Evolutionary conservation across 1,140 invertebrate species (phyloP), one percentile per base, ranked within the genome.

Genomic region (Phymorhynchus buccinoides): DNA sequence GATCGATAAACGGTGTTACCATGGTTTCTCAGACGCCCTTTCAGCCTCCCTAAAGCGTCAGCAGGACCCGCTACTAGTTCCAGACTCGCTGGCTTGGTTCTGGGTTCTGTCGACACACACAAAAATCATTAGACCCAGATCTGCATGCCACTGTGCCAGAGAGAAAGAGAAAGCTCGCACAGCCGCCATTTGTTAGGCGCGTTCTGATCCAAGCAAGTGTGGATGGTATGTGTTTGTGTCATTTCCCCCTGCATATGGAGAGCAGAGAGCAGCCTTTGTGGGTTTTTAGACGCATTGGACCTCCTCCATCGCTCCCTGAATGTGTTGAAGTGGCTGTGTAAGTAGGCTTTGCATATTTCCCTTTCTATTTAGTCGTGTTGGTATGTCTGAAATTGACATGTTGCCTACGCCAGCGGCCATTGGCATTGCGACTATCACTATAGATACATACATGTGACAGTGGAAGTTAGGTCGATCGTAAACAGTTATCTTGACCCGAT

Each of bases 11-110:
- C 62, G 14, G 6, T 39, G 80, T 81, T 81, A 56, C 39, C 80
- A 81, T 81, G 80, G 80, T 81, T 81, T 66, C 41, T 27, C 52
- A 81, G 80, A 81, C 80, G 80, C 80, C 52, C 52, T 81, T 66
- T 39, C 80, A 81, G 80, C 80, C 62, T 37, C 80, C 80, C 32
- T 66, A 56, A 56, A 16, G 22, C 48, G 35, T 48, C 80, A 66
- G 3, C 39, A 27, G 22, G 18, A 18, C 68, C 18, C 9, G 35
- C 37, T 41, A 4, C 41, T 12, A 4, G 18, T 41, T 22, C 14
- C n/a, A 22, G 32, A 37, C 37, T 62, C 32, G 62, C 80, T 66
- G 48, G 80, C 32, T 39, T 39, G n/a, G 42, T 52, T 44, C 41
- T 56, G 44, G 44, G 52, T 41, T 42, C 35, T 42, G 77, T 35